Evolutionary conservation across 2,888 invertebrate genomes (phyloP), one percentile per base, ranked within the genome.

Genomic region (Yponomeuta malinellus): DNA sequence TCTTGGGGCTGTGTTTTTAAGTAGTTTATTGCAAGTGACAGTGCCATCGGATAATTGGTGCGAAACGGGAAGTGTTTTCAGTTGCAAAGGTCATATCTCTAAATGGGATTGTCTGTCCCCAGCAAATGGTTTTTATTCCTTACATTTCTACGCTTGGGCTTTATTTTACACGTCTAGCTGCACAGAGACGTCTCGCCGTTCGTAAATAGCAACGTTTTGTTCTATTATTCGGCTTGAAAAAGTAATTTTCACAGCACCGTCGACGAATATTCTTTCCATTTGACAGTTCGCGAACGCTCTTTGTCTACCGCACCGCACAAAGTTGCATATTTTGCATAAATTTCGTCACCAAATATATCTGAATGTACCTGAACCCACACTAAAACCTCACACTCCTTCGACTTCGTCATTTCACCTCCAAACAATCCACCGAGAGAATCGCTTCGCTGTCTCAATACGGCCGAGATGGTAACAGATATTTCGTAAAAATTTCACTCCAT

Each of bases 51-150:
- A 75, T 75, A 72, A 78, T 76, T 79, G 77, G 78, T 78, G 81
- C 78, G 78, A 83, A 43, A 70, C 70, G 43, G 81, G 83, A 86
- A 87, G 82, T 85, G 81, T 81, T 80, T 83, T 81, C 43, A 52
- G 37, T 76, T 78, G 78, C 77, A 86, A 87, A 92, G 89, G 90
- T 90, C 88, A 87, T 79, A 78, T 82, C 85, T 77, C 71, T 75
- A 81, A 77, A 80, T 79, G 80, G 80, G 75, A 78, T 75, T 77
- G 77, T 29, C 63, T 78, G 77, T 12, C 63, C 6, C 9, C 72
- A 80, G 75, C 83, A 85, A 82, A 85, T 85, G 86, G 87, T 85
- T 83, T 83, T 84, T 86, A 83, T 80, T 79, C 79, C 73, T 81
- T 75, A 76, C 78, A 84, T 81, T 81, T 78, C 80, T 77, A 79